Conservation (phyloP, 2,113 vertebrate species). For the zebrafish (Danio rerio) region DNA sequence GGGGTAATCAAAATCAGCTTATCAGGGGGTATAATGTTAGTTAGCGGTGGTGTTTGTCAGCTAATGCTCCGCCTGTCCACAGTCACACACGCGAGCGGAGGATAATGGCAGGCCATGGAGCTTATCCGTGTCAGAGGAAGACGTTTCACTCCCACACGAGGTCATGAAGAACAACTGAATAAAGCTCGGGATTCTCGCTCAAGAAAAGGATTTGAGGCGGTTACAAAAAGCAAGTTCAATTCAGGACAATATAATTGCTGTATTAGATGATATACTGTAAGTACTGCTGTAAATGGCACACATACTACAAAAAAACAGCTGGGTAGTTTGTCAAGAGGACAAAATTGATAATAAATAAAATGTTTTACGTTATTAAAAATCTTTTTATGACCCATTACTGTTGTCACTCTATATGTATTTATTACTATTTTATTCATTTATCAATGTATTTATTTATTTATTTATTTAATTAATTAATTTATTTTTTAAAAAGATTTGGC, state of each 20-base stretch:
- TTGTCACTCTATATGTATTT: too few relatives aligned
- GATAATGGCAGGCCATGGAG: constrained; percentile 32
- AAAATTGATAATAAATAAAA: not conserved
- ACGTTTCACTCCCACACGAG: not conserved
- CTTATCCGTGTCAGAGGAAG: constrained; percentile 11
- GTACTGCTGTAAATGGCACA: not conserved
- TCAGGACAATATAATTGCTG: not conserved
- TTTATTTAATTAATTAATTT: too few relatives aligned
- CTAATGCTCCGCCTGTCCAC: constrained; percentile 6
- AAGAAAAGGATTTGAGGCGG: not conserved
- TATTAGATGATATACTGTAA: not conserved
- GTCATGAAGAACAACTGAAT: constrained; percentile 24
- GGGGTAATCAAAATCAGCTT: constrained; percentile 49
- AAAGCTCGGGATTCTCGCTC: not conserved
- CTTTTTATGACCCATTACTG: too few relatives aligned
- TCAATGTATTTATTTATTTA: too few relatives aligned
- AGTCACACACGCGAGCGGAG: constrained; percentile 12
- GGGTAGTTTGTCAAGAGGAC: not conserved
- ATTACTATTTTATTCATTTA: too few relatives aligned
- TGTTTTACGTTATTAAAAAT: too few relatives aligned
- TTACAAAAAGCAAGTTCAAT: not conserved
- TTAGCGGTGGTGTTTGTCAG: constrained; percentile 25
- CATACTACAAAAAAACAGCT: not conserved
- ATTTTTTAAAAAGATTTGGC: too few relatives aligned
- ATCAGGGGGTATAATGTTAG: constrained; percentile 33